Evolutionary conservation across 2,888 invertebrate genomes (phyloP), one percentile per base, ranked within the genome.

Genomic region (Aporophyla lueneburgensis): DNA sequence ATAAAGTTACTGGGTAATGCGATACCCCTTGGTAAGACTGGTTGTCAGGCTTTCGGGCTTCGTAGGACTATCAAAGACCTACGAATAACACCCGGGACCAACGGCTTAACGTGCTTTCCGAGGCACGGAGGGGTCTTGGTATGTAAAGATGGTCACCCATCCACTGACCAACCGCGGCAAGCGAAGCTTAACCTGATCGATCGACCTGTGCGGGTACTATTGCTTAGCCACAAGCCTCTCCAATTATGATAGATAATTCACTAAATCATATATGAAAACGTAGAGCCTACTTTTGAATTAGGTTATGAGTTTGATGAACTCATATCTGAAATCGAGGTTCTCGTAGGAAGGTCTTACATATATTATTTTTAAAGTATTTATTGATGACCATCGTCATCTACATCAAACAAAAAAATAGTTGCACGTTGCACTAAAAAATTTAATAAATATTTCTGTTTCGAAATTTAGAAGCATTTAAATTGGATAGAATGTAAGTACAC

Each of bases 381-480:
- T 24, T 24, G 46, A 24, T 24, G 19, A n/a, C 12, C 63, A 24
- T 19, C 21, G 5, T 54, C 19, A 24, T 24, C 2, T 12, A 27
- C 0, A 5, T 51, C 43, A 27, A 43, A 24, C 5, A 2, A 14
- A 21, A 14, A 51, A 24, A 7, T 14, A 5, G 0, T 54, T 24
- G 2, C 9, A 24, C 33, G 46, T 46, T 54, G n/a, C 14, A 49
- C 14, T 24, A 10, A 70, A 33, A 6, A 24, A 27, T 16, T 21
- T 12, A n/a, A n/a, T n/a, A 58, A 65, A 59, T 24, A 40, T 62
- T 67, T 49, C 1, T 21, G 46, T 70, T 71, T 51, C 51, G 24
- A 66, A 61, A 59, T 58, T 27, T 49, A 27, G 46, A 51, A 71
- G 67, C n/a, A 62, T 27, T 46, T 61, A 43, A 33, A 33, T 56